Evolutionary conservation across 2,888 invertebrate genomes (phyloP), one percentile per base, ranked within the genome.

Genomic region (Nymphalis c-album): DNA sequence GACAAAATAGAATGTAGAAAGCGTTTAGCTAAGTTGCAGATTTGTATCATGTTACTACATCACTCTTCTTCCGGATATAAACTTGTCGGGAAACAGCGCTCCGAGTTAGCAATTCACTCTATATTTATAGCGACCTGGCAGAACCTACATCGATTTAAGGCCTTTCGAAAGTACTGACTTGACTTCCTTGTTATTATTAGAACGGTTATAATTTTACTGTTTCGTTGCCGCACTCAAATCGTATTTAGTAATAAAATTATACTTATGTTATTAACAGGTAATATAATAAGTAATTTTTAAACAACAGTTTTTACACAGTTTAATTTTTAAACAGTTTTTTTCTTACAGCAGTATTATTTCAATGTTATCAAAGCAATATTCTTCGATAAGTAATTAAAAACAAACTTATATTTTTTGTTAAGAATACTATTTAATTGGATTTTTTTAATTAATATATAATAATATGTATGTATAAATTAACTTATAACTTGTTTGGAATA

Each of bases 21-120:
- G 47, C 45, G 58, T 35, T 45, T 50, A 65, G 59, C 65, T 66
- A 65, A 68, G 73, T 69, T 71, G 67, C 66, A 73, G 75, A 75
- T 74, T 73, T 74, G 73, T 74, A 75, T 74, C 75, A 70, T 60
- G 67, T 72, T 70, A 71, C 66, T 70, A 72, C 72, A 73, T 72
- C 69, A 73, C 68, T 75, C 73, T 71, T 76, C 71, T 71, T 69
- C 69, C 73, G 75, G 75, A 76, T 76, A 76, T 77, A 76, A 74
- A 75, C 74, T 76, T 78, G 76, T 74, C 76, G 73, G 71, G 75
- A 73, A 75, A 75, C 75, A 74, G 63, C 61, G 67, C 68, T 63
- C 63, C 59, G 64, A 63, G 69, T 71, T 70, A 69, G 68, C 75
- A 69, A 64, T 70, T 75, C 68, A 67, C 72, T 64, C 67, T 69